Evolutionary conservation across 2,797 vertebrate genomes (phyloP), one percentile per base, ranked within the genome.

Genomic region (Tangara arthus): DNA sequence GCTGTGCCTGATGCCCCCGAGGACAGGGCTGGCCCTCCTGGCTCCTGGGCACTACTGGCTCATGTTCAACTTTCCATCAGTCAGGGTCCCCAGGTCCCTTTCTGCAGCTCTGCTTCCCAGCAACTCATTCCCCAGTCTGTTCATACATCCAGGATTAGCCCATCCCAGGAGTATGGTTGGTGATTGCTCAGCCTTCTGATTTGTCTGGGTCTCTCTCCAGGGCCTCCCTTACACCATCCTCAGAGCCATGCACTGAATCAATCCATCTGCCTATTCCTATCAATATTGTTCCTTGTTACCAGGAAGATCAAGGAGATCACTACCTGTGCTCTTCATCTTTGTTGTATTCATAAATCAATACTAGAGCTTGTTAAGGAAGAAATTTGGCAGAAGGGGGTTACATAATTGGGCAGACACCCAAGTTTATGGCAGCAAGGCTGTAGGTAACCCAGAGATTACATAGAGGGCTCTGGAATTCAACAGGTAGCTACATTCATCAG

Each of bases 41-140:
- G n/a, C n/a, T 76, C 63, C 71, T 34, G 63, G 34, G 13, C 46
- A 17, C 55, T 39, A 47, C 55, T 68, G n/a, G 0, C 7, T 46
- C 72, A 9, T 2, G 0, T 34, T 4, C 28, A 39, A 0, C 11
- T 60, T 61, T 0, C 5, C 16, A 9, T 0, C 2, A 6, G 5
- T 11, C 39, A 53, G 34, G 11, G 26, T 2, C 4, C 15, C 4
- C 23, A 30, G 24, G 14, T 34, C 6, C 6, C 12, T 18, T 69
- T 59, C 15, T 15, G 5, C 4, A 3, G 34, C 39, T 3, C 11
- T 47, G 8, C 3, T 69, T 55, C 32, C 28, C 55, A 55, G 30
- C 9, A 8, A 0, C 41, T 78, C 21, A 32, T 61, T 55, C 9
- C 21, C 6, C 21, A 34, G 16, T 12, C 26, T 26, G 17, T 10